These are phyloP conservation scores for Gnathochromis pfefferi DNA, from an alignment of 2,113 vertebrate species.

Conservation along the genomic window DNA sequence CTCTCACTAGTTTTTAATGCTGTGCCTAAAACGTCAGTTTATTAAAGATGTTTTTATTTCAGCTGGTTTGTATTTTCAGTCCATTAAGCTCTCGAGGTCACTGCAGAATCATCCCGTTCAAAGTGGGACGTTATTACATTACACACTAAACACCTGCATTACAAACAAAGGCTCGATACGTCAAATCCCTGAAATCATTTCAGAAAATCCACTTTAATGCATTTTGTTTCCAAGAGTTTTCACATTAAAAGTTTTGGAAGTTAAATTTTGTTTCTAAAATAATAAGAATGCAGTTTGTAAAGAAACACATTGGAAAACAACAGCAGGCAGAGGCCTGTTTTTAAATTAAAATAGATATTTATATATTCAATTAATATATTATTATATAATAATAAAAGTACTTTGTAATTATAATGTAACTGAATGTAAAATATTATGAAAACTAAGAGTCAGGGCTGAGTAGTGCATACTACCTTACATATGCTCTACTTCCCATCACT, in stretches of 20 bases:
- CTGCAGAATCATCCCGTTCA: not conserved
- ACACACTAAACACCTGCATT: not conserved
- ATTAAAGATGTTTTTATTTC: not conserved
- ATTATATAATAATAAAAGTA: not conserved
- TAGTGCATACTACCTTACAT: not conserved
- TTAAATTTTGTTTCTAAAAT: not conserved
- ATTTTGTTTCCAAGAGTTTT: not conserved
- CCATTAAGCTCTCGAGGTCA: not conserved
- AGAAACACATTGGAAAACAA: not conserved
- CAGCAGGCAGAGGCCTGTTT: not conserved
- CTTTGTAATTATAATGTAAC: not conserved
- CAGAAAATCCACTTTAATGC: not conserved
- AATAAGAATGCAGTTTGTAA: not conserved
- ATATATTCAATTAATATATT: not conserved
- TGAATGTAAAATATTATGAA: not conserved
- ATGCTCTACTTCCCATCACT: not conserved
- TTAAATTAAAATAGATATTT: not conserved
- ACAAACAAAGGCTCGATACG: not conserved
- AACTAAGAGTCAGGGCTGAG: not conserved
- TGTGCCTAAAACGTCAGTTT: not conserved
- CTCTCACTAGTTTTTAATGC: not conserved
- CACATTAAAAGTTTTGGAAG: not conserved
- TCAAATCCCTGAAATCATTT: not conserved
- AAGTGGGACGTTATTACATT: not conserved
- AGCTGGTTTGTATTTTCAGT: not conserved